Percentiles rank a stretch among this genome's conserved stretches.
Evolutionary conservation across 2,888 invertebrate genomes (phyloP).

Genomic region (Oxyteleia sp.): DNA sequence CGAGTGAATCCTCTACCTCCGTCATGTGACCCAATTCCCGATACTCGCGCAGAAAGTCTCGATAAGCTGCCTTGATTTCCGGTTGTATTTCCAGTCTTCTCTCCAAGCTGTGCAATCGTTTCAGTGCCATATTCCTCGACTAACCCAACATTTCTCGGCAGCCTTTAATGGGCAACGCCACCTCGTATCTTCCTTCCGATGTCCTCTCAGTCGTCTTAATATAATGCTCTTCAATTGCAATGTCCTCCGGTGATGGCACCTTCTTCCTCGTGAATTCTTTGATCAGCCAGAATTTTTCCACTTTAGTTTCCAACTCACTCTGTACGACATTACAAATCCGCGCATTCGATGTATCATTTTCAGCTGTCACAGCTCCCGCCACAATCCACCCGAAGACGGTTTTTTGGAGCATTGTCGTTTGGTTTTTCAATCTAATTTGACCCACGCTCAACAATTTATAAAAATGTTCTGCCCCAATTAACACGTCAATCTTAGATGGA

Average conservation of each 20-base stretch:
- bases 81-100: not conserved
- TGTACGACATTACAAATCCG: not conserved
- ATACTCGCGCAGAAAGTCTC: not conserved
- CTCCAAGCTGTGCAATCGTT: not conserved
- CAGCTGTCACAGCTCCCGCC: too few relatives aligned
- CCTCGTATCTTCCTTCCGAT: constrained; percentile 2
- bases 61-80: not conserved
- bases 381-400: too few relatives aligned
- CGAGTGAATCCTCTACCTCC: not conserved
- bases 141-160: not conserved
- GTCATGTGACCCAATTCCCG: constrained; percentile 5
- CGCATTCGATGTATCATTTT: too few relatives aligned
- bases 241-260: constrained; percentile 19
- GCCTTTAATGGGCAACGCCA: constrained; percentile 14
- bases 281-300: constrained; percentile 52
- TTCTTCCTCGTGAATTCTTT: constrained; percentile 17
- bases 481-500: too few relatives aligned
- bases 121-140: constrained; percentile 1
- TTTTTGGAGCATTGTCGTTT: too few relatives aligned
- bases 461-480: too few relatives aligned
- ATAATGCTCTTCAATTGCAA: constrained; percentile 44
- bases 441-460: too few relatives aligned
- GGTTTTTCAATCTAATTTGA: too few relatives aligned
- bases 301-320: not conserved
- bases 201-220: not conserved